Evolutionary conservation across 2,797 vertebrate species (phyloP).

Genomic region (Peromyscus attwateri): DNA sequence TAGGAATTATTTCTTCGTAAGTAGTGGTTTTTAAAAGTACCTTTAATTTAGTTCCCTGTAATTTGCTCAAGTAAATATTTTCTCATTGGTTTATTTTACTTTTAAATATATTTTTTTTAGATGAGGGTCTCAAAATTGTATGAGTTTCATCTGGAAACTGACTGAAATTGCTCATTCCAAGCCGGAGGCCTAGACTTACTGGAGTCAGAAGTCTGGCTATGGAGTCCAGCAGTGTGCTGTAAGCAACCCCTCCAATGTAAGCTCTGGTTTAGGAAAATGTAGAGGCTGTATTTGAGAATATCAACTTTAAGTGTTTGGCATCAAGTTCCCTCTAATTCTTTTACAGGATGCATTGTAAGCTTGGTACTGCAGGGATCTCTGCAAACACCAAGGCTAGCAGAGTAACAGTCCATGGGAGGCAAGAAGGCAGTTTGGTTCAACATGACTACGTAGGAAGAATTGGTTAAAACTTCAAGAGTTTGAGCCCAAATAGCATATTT

Average conservation of each 20-base stretch:
- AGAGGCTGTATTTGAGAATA: slow-evolving; percentile 11
- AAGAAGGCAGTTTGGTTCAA: not conserved
- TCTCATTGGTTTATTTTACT: slow-evolving; percentile 35
- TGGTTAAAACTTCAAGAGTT: not conserved
- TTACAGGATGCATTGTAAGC: not conserved
- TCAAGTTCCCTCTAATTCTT: not conserved
- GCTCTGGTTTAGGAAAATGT: slow-evolving; percentile 22
- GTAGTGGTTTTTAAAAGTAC: not conserved
- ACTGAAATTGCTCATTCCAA: not conserved
- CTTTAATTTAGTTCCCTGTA: not conserved
- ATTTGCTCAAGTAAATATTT: slow-evolving; percentile 17
- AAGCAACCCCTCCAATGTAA: not conserved
- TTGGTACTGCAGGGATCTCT: not conserved
- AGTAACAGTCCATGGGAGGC: not conserved
- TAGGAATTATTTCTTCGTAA: not conserved
- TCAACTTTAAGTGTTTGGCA: not conserved
- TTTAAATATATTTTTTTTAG: not conserved
- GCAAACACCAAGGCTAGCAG: not conserved
- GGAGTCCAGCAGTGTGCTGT: not conserved
- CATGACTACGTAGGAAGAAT: not conserved
- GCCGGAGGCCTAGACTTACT: not conserved
- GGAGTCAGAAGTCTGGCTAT: not conserved
- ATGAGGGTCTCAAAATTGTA: not conserved
- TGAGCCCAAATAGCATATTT: not conserved
- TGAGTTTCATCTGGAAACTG: not conserved